Percentiles rank a stretch among this genome's conserved stretches.
Conservation (phyloP, 92 coral and sea anemone species). For the Diadumene lineata region DNA sequence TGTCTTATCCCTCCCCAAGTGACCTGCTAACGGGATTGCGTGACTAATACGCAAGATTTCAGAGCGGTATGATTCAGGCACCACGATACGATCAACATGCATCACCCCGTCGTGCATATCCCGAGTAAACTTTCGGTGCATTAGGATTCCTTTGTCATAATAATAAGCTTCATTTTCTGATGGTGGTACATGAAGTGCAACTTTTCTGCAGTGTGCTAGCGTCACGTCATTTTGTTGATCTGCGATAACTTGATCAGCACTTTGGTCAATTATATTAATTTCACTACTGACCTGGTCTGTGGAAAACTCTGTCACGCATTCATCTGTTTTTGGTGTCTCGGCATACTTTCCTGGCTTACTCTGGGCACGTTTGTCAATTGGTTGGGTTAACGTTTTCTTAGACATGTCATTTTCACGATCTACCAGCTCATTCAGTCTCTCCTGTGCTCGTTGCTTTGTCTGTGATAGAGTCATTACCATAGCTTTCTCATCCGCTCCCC, state of each 20-base stretch:
- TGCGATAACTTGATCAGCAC: conserved; percentile 19
- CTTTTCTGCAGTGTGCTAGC: conserved; percentile 4
- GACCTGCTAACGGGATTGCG: conserved; percentile 53
- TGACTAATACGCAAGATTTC: conserved; percentile 49
- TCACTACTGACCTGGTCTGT: too few species aligned
- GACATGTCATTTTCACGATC: conserved; percentile 51
- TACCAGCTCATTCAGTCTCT: conserved; percentile 35
- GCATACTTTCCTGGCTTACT: background rate
- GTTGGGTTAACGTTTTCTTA: conserved; percentile 42
- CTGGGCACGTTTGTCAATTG: background rate
- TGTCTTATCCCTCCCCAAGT: conserved; percentile 47
- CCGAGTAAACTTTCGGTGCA: conserved; percentile 16
- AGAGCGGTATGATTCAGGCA: conserved; percentile 39
- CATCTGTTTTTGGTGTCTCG: background rate
- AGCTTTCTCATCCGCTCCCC: conserved; percentile 20
- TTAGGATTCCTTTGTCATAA: conserved; percentile 14
- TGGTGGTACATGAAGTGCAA: conserved; percentile 36
- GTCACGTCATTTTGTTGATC: conserved; percentile 46
- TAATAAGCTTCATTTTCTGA: conserved; percentile 60
- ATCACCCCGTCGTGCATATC: background rate
- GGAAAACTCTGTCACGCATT: background rate
- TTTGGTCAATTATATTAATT: conserved; percentile 46
- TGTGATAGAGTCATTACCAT: conserved; percentile 37
- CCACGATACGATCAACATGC: conserved; percentile 27
- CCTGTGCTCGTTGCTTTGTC: conserved; percentile 35